Base-by-base conservation (phyloP, 2,888 invertebrate genomes). In the Volucella bombylans region DNA sequence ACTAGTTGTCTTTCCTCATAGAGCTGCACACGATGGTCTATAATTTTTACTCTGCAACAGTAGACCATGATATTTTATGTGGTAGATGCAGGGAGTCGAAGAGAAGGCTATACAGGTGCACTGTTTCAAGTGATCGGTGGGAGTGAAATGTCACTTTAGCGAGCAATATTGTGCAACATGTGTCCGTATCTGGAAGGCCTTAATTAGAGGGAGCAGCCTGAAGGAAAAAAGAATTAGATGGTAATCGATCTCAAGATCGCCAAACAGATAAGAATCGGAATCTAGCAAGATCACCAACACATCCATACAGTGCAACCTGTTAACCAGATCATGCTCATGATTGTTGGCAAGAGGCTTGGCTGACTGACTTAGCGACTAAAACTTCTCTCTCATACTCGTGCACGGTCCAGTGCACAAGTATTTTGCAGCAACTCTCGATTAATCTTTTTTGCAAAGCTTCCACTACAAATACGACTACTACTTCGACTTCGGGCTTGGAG, bases 91-190 rank as follows among this genome's bases (percentile, higher is more conserved):
- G 6, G 31, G 31, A 31, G 31, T 6, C 31, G 2, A 31, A 31
- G 31, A 31, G 31, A 31, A 23, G 18, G 18, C 18, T 23, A 23
- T 23, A 23, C 18, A 23, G 18, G 18, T 23, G 18, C 18, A 23
- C 18, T 62, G 69, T 43, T 67, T 52, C 10, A 18, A 18, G 54
- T 10, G 8, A 54, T 8, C 14, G 10, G 69, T 74, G 61, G 83
- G 83, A 80, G 80, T 74, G 61, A 83, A 83, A 83, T 83, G 83
- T 83, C 83, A 83, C 74, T 71, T 83, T 76, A 47, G 47, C 77
- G 71, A 69, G 52, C 43, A 54, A 67, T 50, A 50, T 83, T 80
- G 74, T 71, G 83, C 80, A 80, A 83, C 65, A 18, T 15, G 31
- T 38, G 11, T 31, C 12, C 15, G 55, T 31, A 23, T 12, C 38